Percentiles rank a stretch among this genome's conserved stretches.
phyloP scores from a whole-genome alignment of 2,113 vertebrate genomes.

The Glaucomys volans region DNA sequence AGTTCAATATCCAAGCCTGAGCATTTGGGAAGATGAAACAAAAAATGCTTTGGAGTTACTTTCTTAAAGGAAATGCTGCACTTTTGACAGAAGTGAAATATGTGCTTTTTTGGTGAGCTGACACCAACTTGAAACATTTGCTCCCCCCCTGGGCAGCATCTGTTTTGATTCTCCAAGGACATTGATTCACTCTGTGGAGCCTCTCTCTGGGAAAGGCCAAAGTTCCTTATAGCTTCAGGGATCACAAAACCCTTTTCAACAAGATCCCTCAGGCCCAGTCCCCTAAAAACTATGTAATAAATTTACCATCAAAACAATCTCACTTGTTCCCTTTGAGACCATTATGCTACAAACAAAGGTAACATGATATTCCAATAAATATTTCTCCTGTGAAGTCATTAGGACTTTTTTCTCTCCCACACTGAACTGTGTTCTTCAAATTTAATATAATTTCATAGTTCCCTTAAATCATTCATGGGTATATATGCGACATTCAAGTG shows the following conservation, averaged over 20 bases:
- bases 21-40: neutral
- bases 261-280: slow-evolving; percentile 75
- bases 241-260: slow-evolving; percentile 76
- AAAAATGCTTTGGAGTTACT: neutral
- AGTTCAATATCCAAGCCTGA: neutral
- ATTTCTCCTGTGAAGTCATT: slow-evolving; percentile 82
- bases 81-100: slow-evolving; percentile 46
- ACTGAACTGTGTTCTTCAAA: slow-evolving; percentile 79
- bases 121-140: slow-evolving; percentile 58
- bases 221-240: slow-evolving; percentile 70
- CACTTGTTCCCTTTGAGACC: slow-evolving; percentile 75
- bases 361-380: slow-evolving; percentile 80
- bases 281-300: slow-evolving; percentile 76
- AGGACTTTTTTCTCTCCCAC: slow-evolving; percentile 54
- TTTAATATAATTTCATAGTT: slow-evolving; percentile 78
- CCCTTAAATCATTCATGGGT: slow-evolving; percentile 74
- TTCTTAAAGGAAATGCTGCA: neutral
- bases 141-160: slow-evolving; percentile 36
- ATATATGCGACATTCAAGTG: slow-evolving; percentile 72
- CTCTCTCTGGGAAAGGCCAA: slow-evolving; percentile 67
- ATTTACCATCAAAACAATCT: slow-evolving; percentile 81
- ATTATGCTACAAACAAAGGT: slow-evolving; percentile 82
- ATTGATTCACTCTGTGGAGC: slow-evolving; percentile 48
- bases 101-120: slow-evolving; percentile 54
- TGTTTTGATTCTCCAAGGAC: slow-evolving; percentile 68